Evolutionary conservation across 2,888 invertebrate species (phyloP).

Genomic region (Stenodera caucasica): DNA sequence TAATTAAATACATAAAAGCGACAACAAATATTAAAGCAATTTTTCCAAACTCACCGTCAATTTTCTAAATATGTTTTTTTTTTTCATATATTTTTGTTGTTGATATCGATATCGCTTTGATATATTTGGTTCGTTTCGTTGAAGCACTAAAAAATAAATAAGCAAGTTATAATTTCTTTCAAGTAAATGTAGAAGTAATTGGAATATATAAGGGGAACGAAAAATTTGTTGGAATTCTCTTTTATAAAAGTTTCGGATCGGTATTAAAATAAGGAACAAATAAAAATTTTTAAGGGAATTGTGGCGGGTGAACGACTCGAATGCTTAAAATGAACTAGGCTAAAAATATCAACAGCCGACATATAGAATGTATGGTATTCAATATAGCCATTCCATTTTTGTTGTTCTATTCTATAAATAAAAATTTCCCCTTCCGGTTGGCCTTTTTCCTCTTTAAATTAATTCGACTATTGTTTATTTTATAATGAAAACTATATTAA

Average conservation of each 20-base stretch:
- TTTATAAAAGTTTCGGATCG: not conserved
- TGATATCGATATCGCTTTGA: not conserved
- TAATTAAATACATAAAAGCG: not conserved
- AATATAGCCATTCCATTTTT: not conserved
- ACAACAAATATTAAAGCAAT: constrained; percentile 1
- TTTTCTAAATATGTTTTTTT: no score
- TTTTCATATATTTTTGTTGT: not conserved
- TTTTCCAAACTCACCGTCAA: not conserved
- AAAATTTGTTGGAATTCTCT: constrained; percentile 1
- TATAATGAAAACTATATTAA: no score
- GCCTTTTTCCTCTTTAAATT: no score
- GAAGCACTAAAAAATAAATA: not conserved
- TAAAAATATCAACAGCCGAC: constrained; percentile 31
- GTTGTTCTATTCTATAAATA: constrained; percentile 1
- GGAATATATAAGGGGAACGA: not conserved
- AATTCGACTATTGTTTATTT: no score
- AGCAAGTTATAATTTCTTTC: not conserved
- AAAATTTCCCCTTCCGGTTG: constrained; percentile 4
- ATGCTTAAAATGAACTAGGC: constrained; percentile 33
- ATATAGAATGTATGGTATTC: constrained; percentile 1
- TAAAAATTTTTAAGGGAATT: not conserved
- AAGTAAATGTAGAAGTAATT: not conserved
- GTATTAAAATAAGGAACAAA: not conserved
- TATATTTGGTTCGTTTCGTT: not conserved
- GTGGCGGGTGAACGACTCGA: constrained; percentile 35